These are phyloP conservation scores for Thryonomys swinderianus DNA, from an alignment of 2,113 vertebrate genomes.

Conservation along the genomic window DNA sequence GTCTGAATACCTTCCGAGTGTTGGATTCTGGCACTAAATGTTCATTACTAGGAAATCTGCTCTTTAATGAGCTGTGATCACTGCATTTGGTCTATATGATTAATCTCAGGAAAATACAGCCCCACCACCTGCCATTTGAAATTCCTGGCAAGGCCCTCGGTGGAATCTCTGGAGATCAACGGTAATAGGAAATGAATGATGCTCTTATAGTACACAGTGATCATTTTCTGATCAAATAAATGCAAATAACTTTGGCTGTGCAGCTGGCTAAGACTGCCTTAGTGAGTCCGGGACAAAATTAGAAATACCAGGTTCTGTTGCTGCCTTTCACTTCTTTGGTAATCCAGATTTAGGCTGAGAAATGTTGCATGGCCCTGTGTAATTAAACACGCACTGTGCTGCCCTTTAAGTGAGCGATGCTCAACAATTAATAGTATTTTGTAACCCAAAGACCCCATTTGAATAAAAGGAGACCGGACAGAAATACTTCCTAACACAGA, in stretches of 20 bases:
- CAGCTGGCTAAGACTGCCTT: slow-evolving; percentile 22
- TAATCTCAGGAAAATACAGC: slow-evolving; percentile 65
- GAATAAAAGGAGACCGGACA: background rate
- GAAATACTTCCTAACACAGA: background rate
- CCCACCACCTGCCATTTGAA: slow-evolving; percentile 40
- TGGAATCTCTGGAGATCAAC: slow-evolving; percentile 16
- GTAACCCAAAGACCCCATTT: background rate
- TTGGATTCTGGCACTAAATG: background rate
- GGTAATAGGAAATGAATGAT: slow-evolving; percentile 37
- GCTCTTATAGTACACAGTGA: slow-evolving; percentile 22
- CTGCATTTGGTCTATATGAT: slow-evolving; percentile 49
- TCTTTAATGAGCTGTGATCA: slow-evolving; percentile 71
- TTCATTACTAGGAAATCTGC: slow-evolving; percentile 60
- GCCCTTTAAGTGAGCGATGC: background rate
- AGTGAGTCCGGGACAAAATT: background rate
- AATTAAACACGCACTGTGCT: background rate
- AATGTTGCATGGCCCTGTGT: background rate
- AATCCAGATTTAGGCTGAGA: background rate
- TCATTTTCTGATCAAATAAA: slow-evolving; percentile 55
- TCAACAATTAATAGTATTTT: background rate
- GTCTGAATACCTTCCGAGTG: background rate
- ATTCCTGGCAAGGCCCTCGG: slow-evolving; percentile 46
- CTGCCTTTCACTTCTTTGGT: background rate
- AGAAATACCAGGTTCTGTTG: background rate
- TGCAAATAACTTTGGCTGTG: background rate